Evolutionary conservation across 23 tunicate genomes (phyloP).

Genomic region (Pegea sp.): DNA sequence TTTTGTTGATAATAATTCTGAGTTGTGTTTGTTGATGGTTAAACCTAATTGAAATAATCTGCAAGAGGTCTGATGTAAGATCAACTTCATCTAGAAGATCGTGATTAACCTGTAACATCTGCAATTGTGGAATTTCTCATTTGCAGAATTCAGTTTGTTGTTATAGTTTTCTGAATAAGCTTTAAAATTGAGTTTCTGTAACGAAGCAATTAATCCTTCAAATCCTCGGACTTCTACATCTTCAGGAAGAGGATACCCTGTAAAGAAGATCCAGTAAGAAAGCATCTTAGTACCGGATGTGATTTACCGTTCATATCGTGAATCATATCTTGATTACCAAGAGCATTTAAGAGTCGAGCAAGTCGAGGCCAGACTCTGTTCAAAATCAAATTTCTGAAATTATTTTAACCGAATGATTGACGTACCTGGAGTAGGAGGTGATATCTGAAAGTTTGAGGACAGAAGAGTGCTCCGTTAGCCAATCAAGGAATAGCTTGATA

Average conservation of each 20-base stretch:
- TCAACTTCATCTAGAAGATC: too few relatives aligned
- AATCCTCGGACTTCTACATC: constrained; percentile 84
- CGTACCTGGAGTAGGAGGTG: constrained; percentile 31
- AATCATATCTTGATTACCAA: constrained; percentile 83
- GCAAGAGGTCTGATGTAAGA: too few relatives aligned
- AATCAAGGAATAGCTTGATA: constrained; percentile 54
- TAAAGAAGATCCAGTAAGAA: background rate
- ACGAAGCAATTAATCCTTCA: constrained; percentile 34
- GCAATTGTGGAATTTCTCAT: constrained; percentile 54
- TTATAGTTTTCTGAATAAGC: constrained; percentile 22
- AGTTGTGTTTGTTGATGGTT: too few relatives aligned
- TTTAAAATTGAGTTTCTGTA: constrained; percentile 52
- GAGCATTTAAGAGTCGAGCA: constrained; percentile 71
- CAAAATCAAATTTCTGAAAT: constrained; percentile 1
- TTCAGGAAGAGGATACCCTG: constrained; percentile 63
- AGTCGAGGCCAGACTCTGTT: constrained; percentile 76
- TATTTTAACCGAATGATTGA: background rate
- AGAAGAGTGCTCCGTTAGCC: constrained; percentile 36
- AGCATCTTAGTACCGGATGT: background rate
- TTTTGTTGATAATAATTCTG: too few relatives aligned
- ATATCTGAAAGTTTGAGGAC: constrained; percentile 27
- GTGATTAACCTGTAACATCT: constrained; percentile 93
- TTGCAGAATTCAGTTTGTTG: too few relatives aligned
- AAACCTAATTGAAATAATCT: too few relatives aligned
- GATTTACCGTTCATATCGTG: constrained; percentile 56